Base-by-base conservation (phyloP, 2,888 invertebrate species). In the Cheilosia scutellata region DNA sequence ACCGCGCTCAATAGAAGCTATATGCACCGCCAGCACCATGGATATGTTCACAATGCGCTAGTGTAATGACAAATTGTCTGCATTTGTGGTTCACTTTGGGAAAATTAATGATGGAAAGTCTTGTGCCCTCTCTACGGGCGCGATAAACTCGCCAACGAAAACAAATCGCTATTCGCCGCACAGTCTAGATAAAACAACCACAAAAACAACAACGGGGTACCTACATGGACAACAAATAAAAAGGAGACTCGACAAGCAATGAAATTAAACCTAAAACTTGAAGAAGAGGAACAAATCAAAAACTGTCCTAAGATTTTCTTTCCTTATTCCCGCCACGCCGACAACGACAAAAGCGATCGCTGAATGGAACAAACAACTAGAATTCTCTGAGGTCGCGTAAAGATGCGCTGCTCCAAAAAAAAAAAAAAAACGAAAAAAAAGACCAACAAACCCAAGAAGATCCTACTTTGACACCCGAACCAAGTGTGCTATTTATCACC, bases 401-500 rank as follows among this genome's bases (percentile, higher is more conserved):
- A 62, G 65, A 76, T 55, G 77, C 42, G 80, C 44, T 68, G 75
- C 82, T 77, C 71, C 29, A 62, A 65, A 68, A 82, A 82, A 71
- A 60, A 72, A 55, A 53, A 40, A 63, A 62, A 55, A 16, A n/a
- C n/a, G 71, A 60, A 72, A 49, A 57, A 51, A 65, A 63, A 51
- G 20, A 53, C 62, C 51, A 78, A 62, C 74, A 76, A 66, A 71
- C 62, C 62, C 76, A 70, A 79, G 75, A 82, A 68, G 75, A 87
- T 87, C 78, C 79, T 79, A 62, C 87, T 79, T 87, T 87, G 87
- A 87, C 87, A 87, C 78, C 83, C 83, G 74, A 76, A 75, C 87
- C 87, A 87, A 87, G 83, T 83, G 87, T 78, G 83, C 87, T 87
- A 87, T 87, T 87, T 87, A 87, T 87, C 87, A 87, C 79, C 76